Evolutionary conservation across 2,888 invertebrate genomes (phyloP).

Genomic region (Octodonta nipae): DNA sequence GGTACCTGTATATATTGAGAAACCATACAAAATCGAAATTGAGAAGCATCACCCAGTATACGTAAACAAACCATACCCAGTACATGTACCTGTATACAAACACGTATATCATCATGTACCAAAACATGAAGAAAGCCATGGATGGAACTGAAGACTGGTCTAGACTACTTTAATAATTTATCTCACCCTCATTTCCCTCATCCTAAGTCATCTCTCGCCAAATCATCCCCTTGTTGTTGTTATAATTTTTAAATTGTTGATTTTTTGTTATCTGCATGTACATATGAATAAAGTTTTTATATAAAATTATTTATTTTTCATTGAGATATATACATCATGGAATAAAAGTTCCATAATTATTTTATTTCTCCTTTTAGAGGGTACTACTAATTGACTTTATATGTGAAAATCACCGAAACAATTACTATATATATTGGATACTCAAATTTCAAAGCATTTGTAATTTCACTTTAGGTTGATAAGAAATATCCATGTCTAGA

Average conservation of each 20-base stretch:
- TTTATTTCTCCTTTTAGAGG: no score
- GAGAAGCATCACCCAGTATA: constrained; percentile 57
- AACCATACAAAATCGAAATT: constrained; percentile 62
- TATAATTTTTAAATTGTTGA: constrained; percentile 4
- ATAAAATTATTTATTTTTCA: no score
- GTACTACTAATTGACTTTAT: no score
- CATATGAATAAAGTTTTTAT: no score
- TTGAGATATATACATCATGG: no score
- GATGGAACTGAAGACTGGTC: constrained; percentile 13
- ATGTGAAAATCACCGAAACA: no score
- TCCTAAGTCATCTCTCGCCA: background rate
- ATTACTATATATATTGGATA: no score
- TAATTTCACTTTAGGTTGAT: no score
- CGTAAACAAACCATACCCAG: constrained; percentile 55
- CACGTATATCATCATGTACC: constrained; percentile 53
- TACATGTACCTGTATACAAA: constrained; percentile 60
- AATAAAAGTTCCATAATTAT: no score
- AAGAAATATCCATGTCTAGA: no score
- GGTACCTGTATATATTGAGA: constrained; percentile 56
- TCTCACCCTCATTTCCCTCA: background rate
- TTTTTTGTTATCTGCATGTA: background rate
- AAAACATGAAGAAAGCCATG: constrained; percentile 22
- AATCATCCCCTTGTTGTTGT: constrained; percentile 5
- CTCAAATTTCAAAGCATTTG: no score
- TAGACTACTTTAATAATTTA: background rate